phyloP scores from a whole-genome alignment of 2,888 invertebrate genomes.

The Thera obeliscata region DNA sequence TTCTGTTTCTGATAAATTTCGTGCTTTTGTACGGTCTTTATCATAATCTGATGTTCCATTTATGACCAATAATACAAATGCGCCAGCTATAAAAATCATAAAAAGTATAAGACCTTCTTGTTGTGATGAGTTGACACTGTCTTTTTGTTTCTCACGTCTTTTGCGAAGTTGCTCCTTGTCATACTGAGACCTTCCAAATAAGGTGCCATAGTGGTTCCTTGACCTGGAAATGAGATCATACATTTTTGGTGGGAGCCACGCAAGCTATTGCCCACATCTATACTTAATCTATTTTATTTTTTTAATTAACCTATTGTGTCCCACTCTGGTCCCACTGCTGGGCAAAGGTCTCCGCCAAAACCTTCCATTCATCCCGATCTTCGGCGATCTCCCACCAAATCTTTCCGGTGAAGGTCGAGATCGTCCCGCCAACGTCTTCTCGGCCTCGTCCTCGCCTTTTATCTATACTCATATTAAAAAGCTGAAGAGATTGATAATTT shows the following conservation, averaged over 20 bases:
- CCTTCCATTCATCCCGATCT: too few species aligned
- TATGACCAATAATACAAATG: constrained; percentile 55
- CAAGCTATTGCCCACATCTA: not conserved
- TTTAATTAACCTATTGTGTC: too few species aligned
- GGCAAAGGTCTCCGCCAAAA: too few species aligned
- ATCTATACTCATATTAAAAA: too few species aligned
- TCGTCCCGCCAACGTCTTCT: too few species aligned
- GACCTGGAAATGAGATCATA: constrained; percentile 63
- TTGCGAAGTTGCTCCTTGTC: constrained; percentile 58
- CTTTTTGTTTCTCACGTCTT: constrained; percentile 44
- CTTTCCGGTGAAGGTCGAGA: too few species aligned
- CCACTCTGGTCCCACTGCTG: too few species aligned
- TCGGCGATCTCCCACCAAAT: too few species aligned
- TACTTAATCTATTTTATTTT: too few species aligned
- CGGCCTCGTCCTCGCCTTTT: too few species aligned
- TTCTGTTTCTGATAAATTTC: not conserved
- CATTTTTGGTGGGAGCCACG: not conserved
- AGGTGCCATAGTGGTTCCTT: constrained; percentile 77
- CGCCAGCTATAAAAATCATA: constrained; percentile 49
- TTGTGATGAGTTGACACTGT: constrained; percentile 36
- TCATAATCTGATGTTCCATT: constrained; percentile 67
- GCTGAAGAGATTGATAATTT: too few species aligned
- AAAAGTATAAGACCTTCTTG: constrained; percentile 63
- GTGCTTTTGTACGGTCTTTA: constrained; percentile 38
- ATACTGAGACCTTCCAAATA: constrained; percentile 61